Base-by-base conservation (phyloP, 2,797 vertebrate genomes). In the Tapera naevia region DNA sequence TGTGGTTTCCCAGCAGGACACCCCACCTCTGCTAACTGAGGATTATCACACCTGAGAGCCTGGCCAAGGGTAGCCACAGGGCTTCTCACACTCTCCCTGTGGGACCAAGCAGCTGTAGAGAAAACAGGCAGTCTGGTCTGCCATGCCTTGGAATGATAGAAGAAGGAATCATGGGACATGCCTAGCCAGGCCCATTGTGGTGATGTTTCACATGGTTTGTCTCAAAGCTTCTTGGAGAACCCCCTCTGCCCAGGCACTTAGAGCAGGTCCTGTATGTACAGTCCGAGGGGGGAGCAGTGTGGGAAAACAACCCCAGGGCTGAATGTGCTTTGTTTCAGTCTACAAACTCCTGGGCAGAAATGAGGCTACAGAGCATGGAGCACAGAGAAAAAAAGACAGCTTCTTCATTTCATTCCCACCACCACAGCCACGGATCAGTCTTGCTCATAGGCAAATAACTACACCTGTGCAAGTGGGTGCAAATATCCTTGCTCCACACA, bases 41-140 rank as follows among this genome's bases (percentile, higher is more conserved):
- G 61, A n/a, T 30, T 46, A 45, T 51, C 61, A 46, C 37, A 58
- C 78, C 43, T 5, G 43, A 82, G 76, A 62, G 54, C 19, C 54
- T 25, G 61, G 75, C 58, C 65, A 65, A 37, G 54, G 13, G 22
- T 3, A 58, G 32, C 41, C 21, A 8, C 25, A 22, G 27, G 33
- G 33, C 79, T 24, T 50, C 98, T 97, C 97, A 98, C 98, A 97
- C 96, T 97, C 97, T 87, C 98, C 98, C 32, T 97, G 97, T 95
- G 98, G 98, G 76, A 98, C 98, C 89, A 96, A 97, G 94, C 80
- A 33, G 61, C 71, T 51, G 54, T 60, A 82, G 54, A 51, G 45
- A 25, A 35, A 62, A 3, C 37, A 45, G 32, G 30, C 71, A 17
- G 78, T 11, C 33, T 30, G 51, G 23, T 28, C 45, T 17, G 45